A percentile compares a stretch with the other conserved stretches of the same genome.
These are phyloP conservation scores for Drosophila bocki DNA, from an alignment of 1,140 invertebrate genomes.

Conservation along the genomic window DNA sequence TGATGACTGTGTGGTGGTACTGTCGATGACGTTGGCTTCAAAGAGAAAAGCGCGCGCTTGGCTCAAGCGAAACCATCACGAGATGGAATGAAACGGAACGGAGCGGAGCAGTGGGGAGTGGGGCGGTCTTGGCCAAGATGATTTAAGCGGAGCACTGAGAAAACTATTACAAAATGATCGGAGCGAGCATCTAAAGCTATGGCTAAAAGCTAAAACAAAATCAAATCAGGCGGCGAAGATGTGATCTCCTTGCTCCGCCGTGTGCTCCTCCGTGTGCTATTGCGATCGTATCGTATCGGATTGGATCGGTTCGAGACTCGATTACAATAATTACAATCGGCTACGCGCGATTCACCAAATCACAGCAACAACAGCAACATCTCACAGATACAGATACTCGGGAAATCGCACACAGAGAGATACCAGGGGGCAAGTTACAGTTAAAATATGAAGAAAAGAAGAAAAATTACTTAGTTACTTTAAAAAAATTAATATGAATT, in stretches of 20 bases:
- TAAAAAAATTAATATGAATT: background rate
- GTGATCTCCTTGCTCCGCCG: slow-evolving; percentile 21
- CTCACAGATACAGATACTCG: slow-evolving; percentile 26
- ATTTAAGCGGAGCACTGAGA: slow-evolving; percentile 77
- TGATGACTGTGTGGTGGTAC: slow-evolving; percentile 42
- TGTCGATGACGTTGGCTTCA: slow-evolving; percentile 66
- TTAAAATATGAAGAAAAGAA: slow-evolving; percentile 1
- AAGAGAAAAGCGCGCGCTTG: slow-evolving; percentile 70
- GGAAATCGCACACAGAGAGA: slow-evolving; percentile 26
- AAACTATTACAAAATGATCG: slow-evolving; percentile 82
- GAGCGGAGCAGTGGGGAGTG: background rate
- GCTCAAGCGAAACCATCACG: slow-evolving; percentile 54
- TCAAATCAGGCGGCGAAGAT: slow-evolving; percentile 75
- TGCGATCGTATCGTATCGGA: slow-evolving; percentile 80
- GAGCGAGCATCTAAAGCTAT: slow-evolving; percentile 28
- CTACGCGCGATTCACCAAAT: slow-evolving; percentile 83
- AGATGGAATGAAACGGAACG: slow-evolving; percentile 28
- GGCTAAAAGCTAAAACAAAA: slow-evolving; percentile 62
- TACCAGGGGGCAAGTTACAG: slow-evolving; percentile 23
- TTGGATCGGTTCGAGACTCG: slow-evolving; percentile 83
- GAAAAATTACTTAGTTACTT: background rate
- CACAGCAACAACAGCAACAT: slow-evolving; percentile 53
- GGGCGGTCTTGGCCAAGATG: slow-evolving; percentile 50
- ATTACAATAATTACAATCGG: slow-evolving; percentile 85
- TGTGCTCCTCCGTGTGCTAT: slow-evolving; percentile 6